Percentiles rank a stretch among this genome's conserved stretches.
phyloP scores from a whole-genome alignment of 1,140 invertebrate species.

The Micrasema longulum region DNA sequence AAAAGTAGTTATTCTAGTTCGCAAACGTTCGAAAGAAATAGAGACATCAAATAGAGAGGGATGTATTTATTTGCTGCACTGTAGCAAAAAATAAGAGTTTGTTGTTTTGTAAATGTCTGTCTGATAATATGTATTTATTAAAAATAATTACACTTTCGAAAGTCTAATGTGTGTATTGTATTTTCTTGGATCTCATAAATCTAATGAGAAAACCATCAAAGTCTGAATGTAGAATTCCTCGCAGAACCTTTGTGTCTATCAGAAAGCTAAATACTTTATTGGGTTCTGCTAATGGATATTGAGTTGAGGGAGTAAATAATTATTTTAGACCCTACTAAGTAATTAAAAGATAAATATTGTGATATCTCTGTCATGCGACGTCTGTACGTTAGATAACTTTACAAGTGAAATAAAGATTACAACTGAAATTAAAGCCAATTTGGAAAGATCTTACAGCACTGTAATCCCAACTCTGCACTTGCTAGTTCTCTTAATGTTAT shows the following conservation, averaged over 20 bases:
- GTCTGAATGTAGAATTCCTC: no score
- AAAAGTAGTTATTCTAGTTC: constrained; percentile 17
- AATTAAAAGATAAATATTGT: constrained; percentile 3
- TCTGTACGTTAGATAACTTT: constrained; percentile 12
- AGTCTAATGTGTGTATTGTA: no score
- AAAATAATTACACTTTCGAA: no score
- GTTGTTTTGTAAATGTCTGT: no score
- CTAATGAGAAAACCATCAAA: no score
- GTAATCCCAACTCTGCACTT: constrained; percentile 45
- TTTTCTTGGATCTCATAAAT: no score
- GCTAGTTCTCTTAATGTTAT: constrained; percentile 36
- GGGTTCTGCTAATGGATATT: no score
- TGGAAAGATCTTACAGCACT: constrained; percentile 34
- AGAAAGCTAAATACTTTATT: no score
- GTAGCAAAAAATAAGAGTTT: not conserved
- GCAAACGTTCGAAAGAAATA: not conserved
- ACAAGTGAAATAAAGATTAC: not conserved
- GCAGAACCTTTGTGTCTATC: no score
- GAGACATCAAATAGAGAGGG: not conserved
- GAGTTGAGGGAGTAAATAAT: no score
- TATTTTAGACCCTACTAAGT: no score
- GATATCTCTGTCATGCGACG: constrained; percentile 27
- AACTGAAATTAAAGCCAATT: constrained; percentile 28
- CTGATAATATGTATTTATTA: no score
- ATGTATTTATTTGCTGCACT: constrained; percentile 6